phyloP scores from a whole-genome alignment of 2,888 invertebrate species.

The Noctua pronuba region DNA sequence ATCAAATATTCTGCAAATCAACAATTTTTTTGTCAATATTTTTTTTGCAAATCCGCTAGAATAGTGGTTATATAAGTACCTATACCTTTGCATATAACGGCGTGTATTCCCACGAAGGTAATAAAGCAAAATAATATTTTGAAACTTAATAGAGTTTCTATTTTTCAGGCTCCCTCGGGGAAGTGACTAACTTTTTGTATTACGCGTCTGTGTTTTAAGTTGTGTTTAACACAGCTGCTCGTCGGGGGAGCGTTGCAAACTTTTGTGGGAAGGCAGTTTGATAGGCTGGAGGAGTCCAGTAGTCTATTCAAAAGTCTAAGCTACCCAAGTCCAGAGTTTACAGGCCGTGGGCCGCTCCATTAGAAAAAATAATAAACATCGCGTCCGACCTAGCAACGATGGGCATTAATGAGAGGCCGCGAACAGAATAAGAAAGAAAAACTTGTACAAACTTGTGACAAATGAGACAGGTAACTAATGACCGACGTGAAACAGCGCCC shows the following conservation, averaged over 20 bases:
- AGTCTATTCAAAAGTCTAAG: constrained; percentile 30
- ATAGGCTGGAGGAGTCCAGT: constrained; percentile 67
- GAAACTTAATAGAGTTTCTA: constrained; percentile 64
- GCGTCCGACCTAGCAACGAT: constrained; percentile 64
- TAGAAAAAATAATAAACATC: constrained; percentile 83
- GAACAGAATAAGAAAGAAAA: constrained; percentile 68
- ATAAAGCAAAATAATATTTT: constrained; percentile 67
- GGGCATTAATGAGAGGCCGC: constrained; percentile 70
- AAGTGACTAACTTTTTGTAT: constrained; percentile 78
- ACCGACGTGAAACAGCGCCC: constrained; percentile 15
- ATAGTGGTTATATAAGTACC: background rate
- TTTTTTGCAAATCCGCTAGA: background rate
- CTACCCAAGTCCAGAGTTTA: constrained; percentile 69
- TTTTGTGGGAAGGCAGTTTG: constrained; percentile 79
- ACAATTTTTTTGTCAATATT: too few species aligned
- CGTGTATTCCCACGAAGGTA: constrained; percentile 48
- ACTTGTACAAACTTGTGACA: constrained; percentile 70
- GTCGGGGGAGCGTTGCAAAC: constrained; percentile 81
- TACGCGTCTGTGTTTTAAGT: constrained; percentile 77
- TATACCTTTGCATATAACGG: constrained; percentile 30
- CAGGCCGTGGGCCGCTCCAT: constrained; percentile 77
- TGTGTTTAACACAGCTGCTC: constrained; percentile 76
- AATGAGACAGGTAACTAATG: constrained; percentile 65
- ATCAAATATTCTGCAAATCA: too few species aligned
- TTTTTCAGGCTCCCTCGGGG: constrained; percentile 69